phyloP scores from a whole-genome alignment of 2,888 invertebrate species.

The Cerastoderma edule region DNA sequence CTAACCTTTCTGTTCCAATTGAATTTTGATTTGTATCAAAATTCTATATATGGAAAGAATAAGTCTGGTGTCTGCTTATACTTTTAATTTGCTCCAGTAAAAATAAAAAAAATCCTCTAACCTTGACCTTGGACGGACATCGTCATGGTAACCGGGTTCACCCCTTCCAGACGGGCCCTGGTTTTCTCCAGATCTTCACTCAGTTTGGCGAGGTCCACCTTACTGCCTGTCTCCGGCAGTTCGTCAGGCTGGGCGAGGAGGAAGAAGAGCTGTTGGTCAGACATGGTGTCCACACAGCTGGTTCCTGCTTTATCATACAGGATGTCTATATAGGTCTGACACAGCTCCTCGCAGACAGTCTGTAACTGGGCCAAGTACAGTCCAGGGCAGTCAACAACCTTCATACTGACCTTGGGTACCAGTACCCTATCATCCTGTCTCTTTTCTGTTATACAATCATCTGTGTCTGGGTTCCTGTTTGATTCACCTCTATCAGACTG shows the following conservation, averaged over 20 bases:
- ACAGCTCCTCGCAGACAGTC: slow-evolving; percentile 79
- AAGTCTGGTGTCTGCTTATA: too few relatives aligned
- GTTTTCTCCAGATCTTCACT: slow-evolving; percentile 49
- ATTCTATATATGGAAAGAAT: too few relatives aligned
- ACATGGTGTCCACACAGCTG: slow-evolving; percentile 81
- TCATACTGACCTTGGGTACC: too few relatives aligned
- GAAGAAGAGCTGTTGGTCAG: slow-evolving; percentile 86
- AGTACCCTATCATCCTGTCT: too few relatives aligned
- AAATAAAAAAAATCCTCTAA: too few relatives aligned
- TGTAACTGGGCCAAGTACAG: slow-evolving; percentile 75
- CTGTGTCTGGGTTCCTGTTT: too few relatives aligned
- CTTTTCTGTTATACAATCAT: too few relatives aligned
- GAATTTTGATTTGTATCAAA: too few relatives aligned
- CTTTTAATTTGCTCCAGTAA: too few relatives aligned
- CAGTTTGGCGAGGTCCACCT: slow-evolving; percentile 46
- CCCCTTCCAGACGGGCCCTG: slow-evolving; percentile 49
- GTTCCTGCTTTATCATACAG: slow-evolving; percentile 79
- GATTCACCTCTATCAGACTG: too few relatives aligned
- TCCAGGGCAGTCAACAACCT: slow-evolving; percentile 55
- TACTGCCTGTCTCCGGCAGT: slow-evolving; percentile 78
- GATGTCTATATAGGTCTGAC: slow-evolving; percentile 80
- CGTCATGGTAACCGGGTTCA: slow-evolving; percentile 39
- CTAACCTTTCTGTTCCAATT: too few relatives aligned
- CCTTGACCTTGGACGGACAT: slow-evolving; percentile 58
- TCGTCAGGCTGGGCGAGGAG: slow-evolving; percentile 87